A percentile compares a stretch with the other conserved stretches of the same genome.
Conservation (phyloP, 2,888 invertebrate genomes). For the Emmelina monodactyla region DNA sequence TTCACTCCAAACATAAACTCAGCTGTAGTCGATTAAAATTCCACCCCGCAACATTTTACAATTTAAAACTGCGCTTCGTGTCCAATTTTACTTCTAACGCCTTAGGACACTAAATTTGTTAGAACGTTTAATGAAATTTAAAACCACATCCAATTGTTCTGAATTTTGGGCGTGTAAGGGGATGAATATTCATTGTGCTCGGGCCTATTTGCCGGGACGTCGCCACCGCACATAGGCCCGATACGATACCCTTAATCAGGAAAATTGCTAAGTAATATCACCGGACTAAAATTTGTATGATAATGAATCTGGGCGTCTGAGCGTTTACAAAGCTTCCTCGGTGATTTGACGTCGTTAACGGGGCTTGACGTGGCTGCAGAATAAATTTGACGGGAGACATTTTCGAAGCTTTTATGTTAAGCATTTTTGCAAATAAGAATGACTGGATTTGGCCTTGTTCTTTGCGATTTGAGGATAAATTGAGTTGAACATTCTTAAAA, state of each 20-base stretch:
- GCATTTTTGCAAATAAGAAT: constrained; percentile 1
- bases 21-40: background rate
- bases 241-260: constrained; percentile 41
- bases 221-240: constrained; percentile 30
- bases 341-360: constrained; percentile 22
- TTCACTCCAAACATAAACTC: background rate
- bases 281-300: constrained; percentile 42
- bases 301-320: constrained; percentile 30
- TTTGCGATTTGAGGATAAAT: too few relatives aligned
- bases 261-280: constrained; percentile 49
- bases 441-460: background rate
- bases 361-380: constrained; percentile 5
- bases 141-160: constrained; percentile 32
- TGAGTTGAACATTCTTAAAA: too few relatives aligned
- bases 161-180: constrained; percentile 28
- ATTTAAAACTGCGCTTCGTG: too few relatives aligned
- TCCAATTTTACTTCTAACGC: too few relatives aligned
- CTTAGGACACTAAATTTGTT: too few relatives aligned
- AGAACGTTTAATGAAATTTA: constrained; percentile 15
- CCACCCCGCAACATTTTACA: background rate
- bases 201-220: constrained; percentile 51
- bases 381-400: constrained; percentile 5
- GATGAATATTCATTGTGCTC: constrained; percentile 48
- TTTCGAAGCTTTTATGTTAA: constrained; percentile 1
- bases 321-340: constrained; percentile 23